Percentiles rank a stretch among this genome's conserved stretches.
These are phyloP conservation scores for Lasioglossum albipes DNA, from an alignment of 1,140 invertebrate species.

Conservation along the genomic window DNA sequence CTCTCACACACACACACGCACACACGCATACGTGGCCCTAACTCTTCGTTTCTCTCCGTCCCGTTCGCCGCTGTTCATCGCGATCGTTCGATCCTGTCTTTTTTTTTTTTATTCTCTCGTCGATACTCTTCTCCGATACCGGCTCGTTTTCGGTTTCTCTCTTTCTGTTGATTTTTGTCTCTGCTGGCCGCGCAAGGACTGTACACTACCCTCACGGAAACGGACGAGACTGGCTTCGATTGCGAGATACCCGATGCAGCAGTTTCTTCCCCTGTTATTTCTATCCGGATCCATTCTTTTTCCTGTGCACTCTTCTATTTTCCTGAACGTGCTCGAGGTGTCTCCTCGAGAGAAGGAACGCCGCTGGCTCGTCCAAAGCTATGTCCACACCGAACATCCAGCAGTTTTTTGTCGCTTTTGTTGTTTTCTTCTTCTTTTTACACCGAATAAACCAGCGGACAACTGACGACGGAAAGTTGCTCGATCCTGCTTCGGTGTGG, in stretches of 20 bases:
- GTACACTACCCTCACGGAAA: constrained; percentile 25
- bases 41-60: neutral
- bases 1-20: too few relatives aligned
- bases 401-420: too few relatives aligned
- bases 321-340: neutral
- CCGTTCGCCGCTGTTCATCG: too few relatives aligned
- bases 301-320: neutral
- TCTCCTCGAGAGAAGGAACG: constrained; percentile 1
- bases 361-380: constrained; percentile 2
- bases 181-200: constrained; percentile 44
- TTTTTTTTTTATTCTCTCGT: neutral
- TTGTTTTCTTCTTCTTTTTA: too few relatives aligned
- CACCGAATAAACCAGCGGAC: too few relatives aligned
- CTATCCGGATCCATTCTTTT: neutral
- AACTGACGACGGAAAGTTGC: too few relatives aligned
- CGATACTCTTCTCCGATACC: neutral
- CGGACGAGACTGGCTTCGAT: constrained; percentile 40
- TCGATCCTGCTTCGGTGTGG: too few relatives aligned
- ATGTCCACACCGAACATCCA: neutral
- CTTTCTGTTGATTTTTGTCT: constrained; percentile 27
- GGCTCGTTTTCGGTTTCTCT: neutral
- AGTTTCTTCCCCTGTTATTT: constrained; percentile 37
- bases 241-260: constrained; percentile 44
- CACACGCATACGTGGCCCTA: too few relatives aligned
- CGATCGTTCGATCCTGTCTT: constrained; percentile 1